Conservation (phyloP, 1,140 invertebrate species). For the Lucilia cuprina region DNA sequence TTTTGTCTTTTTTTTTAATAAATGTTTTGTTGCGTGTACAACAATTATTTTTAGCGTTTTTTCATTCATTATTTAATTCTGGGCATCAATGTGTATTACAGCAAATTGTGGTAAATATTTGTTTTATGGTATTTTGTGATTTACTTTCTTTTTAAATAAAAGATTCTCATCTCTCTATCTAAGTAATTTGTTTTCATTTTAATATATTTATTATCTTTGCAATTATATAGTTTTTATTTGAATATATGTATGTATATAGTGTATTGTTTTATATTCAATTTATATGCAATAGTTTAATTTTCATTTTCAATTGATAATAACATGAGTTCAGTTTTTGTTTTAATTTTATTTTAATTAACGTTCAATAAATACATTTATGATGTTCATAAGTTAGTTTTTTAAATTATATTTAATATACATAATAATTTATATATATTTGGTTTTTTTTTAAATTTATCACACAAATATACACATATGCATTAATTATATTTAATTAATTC, state of each 20-base stretch:
- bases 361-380: constrained; percentile 58
- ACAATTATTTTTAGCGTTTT: no score
- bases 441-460: constrained; percentile 13
- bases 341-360: constrained; percentile 41
- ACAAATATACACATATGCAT: neutral
- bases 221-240: neutral
- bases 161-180: no score
- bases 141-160: neutral
- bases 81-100: no score
- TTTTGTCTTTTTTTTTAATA: neutral
- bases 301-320: constrained; percentile 40
- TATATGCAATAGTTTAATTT: constrained; percentile 40
- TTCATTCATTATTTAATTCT: no score
- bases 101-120: no score
- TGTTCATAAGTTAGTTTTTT: constrained; percentile 25
- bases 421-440: neutral
- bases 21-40: neutral
- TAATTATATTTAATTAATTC: neutral
- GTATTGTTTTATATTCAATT: neutral
- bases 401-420: constrained; percentile 21
- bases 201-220: neutral
- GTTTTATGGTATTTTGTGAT: no score
- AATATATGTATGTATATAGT: constrained; percentile 32
- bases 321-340: constrained; percentile 8
- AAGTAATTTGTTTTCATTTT: neutral